phyloP scores from a whole-genome alignment of 2,797 vertebrate species.

The Etheostoma perlongum region DNA sequence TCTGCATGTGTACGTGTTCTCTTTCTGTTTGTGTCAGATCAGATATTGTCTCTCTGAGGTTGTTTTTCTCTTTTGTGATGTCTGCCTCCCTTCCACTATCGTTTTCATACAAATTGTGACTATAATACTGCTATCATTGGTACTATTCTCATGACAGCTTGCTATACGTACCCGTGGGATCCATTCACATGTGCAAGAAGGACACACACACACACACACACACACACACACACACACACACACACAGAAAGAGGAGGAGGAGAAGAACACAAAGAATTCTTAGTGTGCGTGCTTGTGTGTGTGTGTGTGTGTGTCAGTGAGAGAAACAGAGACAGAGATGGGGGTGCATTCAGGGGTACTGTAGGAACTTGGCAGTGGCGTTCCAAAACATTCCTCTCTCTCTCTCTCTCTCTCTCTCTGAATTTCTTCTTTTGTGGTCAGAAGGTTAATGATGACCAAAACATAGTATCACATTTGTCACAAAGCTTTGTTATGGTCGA shows the following conservation, averaged over 20 bases:
- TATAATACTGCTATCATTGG: background rate
- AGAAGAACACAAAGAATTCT: slow-evolving; percentile 8
- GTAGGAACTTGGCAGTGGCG: slow-evolving; percentile 53
- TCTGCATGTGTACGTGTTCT: background rate
- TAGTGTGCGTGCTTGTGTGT: background rate
- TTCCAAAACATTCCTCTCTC: slow-evolving; percentile 56
- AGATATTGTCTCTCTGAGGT: background rate
- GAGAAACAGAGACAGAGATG: background rate
- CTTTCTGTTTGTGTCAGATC: slow-evolving; percentile 1
- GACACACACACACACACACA: background rate
- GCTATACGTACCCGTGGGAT: slow-evolving; percentile 12
- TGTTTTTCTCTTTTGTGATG: background rate
- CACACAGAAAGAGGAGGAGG: too few species aligned
- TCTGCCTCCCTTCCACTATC: background rate
- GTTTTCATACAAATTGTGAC: background rate
- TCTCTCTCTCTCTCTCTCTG: too few species aligned
- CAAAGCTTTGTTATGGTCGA: too few species aligned
- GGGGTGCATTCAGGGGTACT: slow-evolving; percentile 41
- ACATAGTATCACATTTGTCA: too few species aligned
- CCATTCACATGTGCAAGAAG: slow-evolving; percentile 14
- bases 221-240: too few species aligned
- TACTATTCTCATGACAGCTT: slow-evolving; percentile 22
- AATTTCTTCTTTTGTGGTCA: too few species aligned
- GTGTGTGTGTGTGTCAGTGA: background rate
- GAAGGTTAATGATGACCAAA: too few species aligned